Base-by-base conservation (phyloP, 2,113 vertebrate species). In the Capreolus pygargus region DNA sequence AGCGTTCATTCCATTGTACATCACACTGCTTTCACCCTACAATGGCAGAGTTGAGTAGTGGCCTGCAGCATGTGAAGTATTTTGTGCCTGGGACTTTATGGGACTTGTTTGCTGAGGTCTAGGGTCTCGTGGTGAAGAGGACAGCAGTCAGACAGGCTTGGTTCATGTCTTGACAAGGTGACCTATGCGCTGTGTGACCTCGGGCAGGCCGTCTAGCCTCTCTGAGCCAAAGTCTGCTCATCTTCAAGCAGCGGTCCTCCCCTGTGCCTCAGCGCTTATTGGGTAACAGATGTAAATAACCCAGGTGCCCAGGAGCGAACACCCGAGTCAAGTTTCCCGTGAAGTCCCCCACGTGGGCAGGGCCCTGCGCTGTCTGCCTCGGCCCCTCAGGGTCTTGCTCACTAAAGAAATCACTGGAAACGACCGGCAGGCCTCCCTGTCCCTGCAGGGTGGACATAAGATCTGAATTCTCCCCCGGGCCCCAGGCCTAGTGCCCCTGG, bases 261-360 rank as follows among this genome's bases (percentile, higher is more conserved):
- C n/a, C 64, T 21, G 64, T 3, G 0, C 9, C 13, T 30, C 4
- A 0, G 5, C 1, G 14, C 21, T 30, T 4, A 0, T 19, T 3
- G 1, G 15, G 74, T 43, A 25, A 16, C 25, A 58, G 58, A 45
- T 17, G 19, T 23, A 36, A 67, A 25, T 50, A 25, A 33, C 13
- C 36, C 15, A 11, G 19, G n/a, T 11, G 5, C 9, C 67, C 2
- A 5, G 67, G 19, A 39, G n/a, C n/a, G 12, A 21, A 70, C n/a
- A 28, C 10, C 76, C 16, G 0, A 36, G 52, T 14, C 36, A 7
- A 43, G 23, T 23, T 17, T 70, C n/a, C 19, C 4, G 2, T 3
- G 25, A 21, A 1, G 23, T 27, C 13, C 3, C 5, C 14, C 50
- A 1, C 0, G 6, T 2, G 25, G 5, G 70, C 0, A 0, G 45